Evolutionary conservation across 2,797 vertebrate species (phyloP).

Genomic region (Brachyalestes nurse): DNA sequence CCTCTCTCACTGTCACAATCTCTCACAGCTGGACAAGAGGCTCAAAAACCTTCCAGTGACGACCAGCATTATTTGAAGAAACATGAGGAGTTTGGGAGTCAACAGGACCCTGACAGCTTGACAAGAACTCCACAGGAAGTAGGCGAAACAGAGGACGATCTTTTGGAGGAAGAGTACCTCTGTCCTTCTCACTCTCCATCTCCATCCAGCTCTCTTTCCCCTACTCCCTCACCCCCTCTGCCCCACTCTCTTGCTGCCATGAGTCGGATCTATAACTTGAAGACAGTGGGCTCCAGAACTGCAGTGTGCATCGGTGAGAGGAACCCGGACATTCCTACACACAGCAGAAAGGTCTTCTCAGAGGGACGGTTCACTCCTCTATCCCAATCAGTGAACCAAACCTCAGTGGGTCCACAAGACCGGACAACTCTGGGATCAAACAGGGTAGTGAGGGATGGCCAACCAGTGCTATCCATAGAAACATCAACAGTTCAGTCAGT

Average conservation of each 20-base stretch:
- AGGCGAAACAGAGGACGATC: conserved; percentile 60
- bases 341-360: conserved; percentile 50
- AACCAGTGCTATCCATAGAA: conserved; percentile 63
- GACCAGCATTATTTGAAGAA: conserved; percentile 66
- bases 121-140: conserved; percentile 50
- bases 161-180: conserved; percentile 43
- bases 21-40: conserved; percentile 67
- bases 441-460: conserved; percentile 52
- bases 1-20: conserved; percentile 65
- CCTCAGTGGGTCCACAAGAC: conserved; percentile 21
- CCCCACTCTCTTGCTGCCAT: conserved; percentile 70
- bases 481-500: conserved; percentile 69
- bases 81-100: conserved; percentile 41
- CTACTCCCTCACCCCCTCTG: conserved; percentile 55
- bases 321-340: conserved; percentile 57
- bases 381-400: conserved; percentile 7
- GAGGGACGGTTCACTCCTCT: conserved; percentile 52
- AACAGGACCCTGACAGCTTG: conserved; percentile 48
- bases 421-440: conserved; percentile 28
- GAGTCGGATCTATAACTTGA: conserved; percentile 80
- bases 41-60: conserved; percentile 32
- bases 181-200: conserved; percentile 54
- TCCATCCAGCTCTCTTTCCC: conserved; percentile 56
- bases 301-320: conserved; percentile 71
- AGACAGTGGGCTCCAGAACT: conserved; percentile 70